Evolutionary conservation across 2,888 invertebrate genomes (phyloP), one percentile per base, ranked within the genome.

Genomic region (Drosophila koepferae): DNA sequence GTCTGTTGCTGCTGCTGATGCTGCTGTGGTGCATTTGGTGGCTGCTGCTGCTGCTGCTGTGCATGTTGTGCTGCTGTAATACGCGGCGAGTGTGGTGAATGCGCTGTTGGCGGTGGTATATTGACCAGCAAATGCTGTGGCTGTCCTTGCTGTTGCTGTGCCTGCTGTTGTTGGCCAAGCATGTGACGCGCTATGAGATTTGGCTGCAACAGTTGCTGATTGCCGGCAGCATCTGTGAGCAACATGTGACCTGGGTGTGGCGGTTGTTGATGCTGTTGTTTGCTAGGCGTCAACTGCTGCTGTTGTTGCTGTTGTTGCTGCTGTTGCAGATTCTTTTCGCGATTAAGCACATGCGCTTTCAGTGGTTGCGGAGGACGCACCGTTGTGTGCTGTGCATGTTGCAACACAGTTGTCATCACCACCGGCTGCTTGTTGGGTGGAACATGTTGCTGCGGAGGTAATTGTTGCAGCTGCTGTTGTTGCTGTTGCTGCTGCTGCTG

Each of bases 321-420:
- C 14, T 89, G 90, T 10, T 90, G 90, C 6, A 90, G 80, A 34
- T 87, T 87, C 76, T 92, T 92, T 75, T 94, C 94, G 40, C 94
- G 94, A 61, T 94, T 95, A 23, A 95, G 88, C 5, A 95, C 95
- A 74, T 95, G 95, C 2, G 95, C 95, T 83, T 95, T 95, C 3
- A 95, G 91, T 7, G 95, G 95, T 23, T 95, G 95, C 0, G 95
- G 93, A 0, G 95, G 92, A 28, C 92, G 91, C 69, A 92, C 93
- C 56, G 79, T 91, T 54, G 79, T 90, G 61, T 87, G 92, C 72
- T 91, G 93, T 4, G 93, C 94, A 63, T 92, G 92, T 81, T 92
- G 92, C 89, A 92, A 89, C 44, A 87, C 90, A 14, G 88, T 90
- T 18, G 91, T 77, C 60, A 84, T n/a, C n/a, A 92, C 86, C 48